Conservation (phyloP, 1,140 invertebrate genomes). For the Drosophila quadrilineata region DNA sequence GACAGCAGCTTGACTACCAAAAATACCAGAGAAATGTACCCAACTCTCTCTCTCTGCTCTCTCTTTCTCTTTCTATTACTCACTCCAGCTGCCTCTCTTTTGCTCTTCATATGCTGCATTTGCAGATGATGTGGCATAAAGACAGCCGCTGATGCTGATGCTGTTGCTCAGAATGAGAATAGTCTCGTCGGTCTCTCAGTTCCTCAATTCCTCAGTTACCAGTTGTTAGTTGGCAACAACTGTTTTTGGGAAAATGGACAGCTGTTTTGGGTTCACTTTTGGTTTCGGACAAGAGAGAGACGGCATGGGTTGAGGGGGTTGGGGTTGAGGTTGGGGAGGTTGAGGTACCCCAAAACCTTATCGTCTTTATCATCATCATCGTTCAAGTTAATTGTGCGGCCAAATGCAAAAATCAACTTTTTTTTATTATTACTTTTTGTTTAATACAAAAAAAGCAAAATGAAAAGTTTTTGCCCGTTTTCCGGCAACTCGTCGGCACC, state of each 20-base stretch:
- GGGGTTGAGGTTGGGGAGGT: too few relatives aligned
- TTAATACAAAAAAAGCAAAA: too few relatives aligned
- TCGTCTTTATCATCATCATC: slow-evolving; percentile 15
- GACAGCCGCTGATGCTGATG: slow-evolving; percentile 36
- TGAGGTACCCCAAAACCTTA: too few relatives aligned
- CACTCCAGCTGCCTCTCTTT: too few relatives aligned
- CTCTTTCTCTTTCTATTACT: background rate
- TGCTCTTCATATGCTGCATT: slow-evolving; percentile 3
- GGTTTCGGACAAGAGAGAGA: too few relatives aligned
- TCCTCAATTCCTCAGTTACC: background rate
- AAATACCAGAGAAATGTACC: slow-evolving; percentile 64
- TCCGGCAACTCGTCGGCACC: slow-evolving; percentile 55
- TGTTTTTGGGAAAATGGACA: slow-evolving; percentile 58
- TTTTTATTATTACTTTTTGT: slow-evolving; percentile 38
- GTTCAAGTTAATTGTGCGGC: slow-evolving; percentile 77
- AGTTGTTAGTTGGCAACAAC: slow-evolving; percentile 12
- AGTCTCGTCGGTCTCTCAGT: background rate
- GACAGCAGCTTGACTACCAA: slow-evolving; percentile 67
- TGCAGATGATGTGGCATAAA: slow-evolving; percentile 25
- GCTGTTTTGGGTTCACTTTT: slow-evolving; percentile 43
- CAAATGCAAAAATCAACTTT: slow-evolving; percentile 79
- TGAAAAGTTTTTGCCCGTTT: background rate
- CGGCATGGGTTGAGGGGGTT: too few relatives aligned
- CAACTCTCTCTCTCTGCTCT: slow-evolving; percentile 11
- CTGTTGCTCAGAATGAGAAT: background rate